Conservation (phyloP, 1,140 invertebrate species). For the Bradysia coprophila region DNA sequence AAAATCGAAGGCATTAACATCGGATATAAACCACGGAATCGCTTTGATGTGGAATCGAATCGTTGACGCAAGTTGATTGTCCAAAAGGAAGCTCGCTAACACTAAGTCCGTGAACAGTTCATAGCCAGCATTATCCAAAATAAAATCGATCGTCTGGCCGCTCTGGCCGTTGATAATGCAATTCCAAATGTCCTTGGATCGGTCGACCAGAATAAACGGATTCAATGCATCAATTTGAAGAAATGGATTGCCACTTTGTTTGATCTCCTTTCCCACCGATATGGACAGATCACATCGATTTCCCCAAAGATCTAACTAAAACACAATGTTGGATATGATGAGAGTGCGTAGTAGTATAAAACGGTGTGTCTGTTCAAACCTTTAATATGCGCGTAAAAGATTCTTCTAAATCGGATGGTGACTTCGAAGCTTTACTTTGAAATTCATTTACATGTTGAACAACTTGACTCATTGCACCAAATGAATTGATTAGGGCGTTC, state of each 20-base stretch:
- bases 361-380: too few relatives aligned
- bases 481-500: constrained; percentile 27
- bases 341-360: too few relatives aligned
- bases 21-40: constrained; percentile 94
- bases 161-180: constrained; percentile 10
- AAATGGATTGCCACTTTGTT: constrained; percentile 35
- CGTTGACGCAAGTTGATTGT: constrained; percentile 40
- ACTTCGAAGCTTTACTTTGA: too few relatives aligned
- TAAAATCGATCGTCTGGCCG: constrained; percentile 40
- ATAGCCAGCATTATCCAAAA: constrained; percentile 88
- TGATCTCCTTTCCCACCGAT: constrained; percentile 41
- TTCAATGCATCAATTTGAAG: constrained; percentile 41
- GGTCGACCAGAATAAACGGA: constrained; percentile 47
- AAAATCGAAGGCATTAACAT: constrained; percentile 63
- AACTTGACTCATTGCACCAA: neutral
- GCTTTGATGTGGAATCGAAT: constrained; percentile 76
- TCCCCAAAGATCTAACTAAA: constrained; percentile 43
- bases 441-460: neutral
- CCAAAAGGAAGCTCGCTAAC: constrained; percentile 60
- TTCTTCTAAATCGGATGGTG: too few relatives aligned
- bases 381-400: too few relatives aligned
- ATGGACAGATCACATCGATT: constrained; percentile 82
- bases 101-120: constrained; percentile 85
- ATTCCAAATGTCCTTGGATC: constrained; percentile 36
- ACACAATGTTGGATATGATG: too few relatives aligned